Evolutionary conservation across 2,113 vertebrate genomes (phyloP).

Genomic region (Phalacrocorax pelagicus): DNA sequence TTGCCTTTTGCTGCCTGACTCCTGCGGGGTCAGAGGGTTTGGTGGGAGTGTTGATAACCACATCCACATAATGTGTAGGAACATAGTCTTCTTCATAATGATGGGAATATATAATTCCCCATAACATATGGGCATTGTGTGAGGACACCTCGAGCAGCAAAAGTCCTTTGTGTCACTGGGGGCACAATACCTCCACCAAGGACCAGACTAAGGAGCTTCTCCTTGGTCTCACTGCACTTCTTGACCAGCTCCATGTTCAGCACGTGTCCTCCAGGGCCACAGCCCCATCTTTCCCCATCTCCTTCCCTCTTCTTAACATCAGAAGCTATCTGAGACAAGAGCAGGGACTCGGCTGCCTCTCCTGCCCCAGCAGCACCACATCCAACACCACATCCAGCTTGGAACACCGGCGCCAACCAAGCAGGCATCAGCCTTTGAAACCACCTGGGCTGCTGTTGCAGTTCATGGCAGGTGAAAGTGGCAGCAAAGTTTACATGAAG

Average conservation of each 20-base stretch:
- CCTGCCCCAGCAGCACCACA: not conserved
- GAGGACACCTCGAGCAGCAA: not conserved
- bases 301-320: not conserved
- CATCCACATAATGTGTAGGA: not conserved
- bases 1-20: not conserved
- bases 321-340: fast-evolving
- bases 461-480: not conserved
- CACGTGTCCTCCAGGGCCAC: fast-evolving
- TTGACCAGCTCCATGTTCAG: fast-evolving
- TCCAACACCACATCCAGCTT: not conserved
- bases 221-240: not conserved
- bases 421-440: not conserved
- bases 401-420: fast-evolving
- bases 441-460: not conserved
- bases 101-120: not conserved
- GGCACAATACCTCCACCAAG: not conserved
- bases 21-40: not conserved
- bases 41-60: not conserved
- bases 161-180: not conserved
- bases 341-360: not conserved
- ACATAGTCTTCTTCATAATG: not conserved
- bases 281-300: not conserved
- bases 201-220: not conserved
- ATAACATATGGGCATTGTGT: not conserved
- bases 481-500: not conserved